phyloP scores from a whole-genome alignment of 2,888 invertebrate species.

The Apamea crenata region DNA sequence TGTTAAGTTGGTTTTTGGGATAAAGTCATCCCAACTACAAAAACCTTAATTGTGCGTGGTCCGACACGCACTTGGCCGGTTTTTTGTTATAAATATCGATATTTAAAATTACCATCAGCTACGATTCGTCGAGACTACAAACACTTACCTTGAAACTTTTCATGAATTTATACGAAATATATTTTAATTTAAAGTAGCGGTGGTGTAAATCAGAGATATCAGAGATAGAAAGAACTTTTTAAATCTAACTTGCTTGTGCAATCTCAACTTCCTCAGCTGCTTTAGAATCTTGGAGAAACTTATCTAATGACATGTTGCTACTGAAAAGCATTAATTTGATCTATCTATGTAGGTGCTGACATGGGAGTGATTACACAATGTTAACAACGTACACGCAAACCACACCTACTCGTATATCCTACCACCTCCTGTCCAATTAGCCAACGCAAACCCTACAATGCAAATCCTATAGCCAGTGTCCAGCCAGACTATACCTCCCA shows the following conservation, averaged over 20 bases:
- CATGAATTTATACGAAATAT: not conserved
- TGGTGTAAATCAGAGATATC: not conserved
- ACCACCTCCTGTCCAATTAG: not conserved
- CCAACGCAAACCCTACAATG: not conserved
- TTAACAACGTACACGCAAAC: not conserved
- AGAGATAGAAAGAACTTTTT: conserved; percentile 25
- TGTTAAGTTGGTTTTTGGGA: no score
- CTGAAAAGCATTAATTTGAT: conserved; percentile 1
- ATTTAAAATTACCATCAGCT: not conserved
- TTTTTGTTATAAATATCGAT: no score
- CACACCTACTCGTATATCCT: not conserved
- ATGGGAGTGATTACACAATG: not conserved
- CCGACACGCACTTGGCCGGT: no score
- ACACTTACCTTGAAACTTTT: not conserved
- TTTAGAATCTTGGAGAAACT: conserved; percentile 15
- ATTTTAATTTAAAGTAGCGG: not conserved
- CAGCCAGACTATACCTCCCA: not conserved
- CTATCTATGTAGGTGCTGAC: not conserved
- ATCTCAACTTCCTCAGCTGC: not conserved
- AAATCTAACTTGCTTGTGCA: conserved; percentile 38
- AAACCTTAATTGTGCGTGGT: no score
- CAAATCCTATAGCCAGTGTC: not conserved
- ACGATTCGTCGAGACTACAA: not conserved
- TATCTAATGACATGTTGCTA: conserved; percentile 7
- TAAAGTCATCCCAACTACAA: no score